phyloP scores from a whole-genome alignment of 2,113 vertebrate species.

The Mus musculus region DNA sequence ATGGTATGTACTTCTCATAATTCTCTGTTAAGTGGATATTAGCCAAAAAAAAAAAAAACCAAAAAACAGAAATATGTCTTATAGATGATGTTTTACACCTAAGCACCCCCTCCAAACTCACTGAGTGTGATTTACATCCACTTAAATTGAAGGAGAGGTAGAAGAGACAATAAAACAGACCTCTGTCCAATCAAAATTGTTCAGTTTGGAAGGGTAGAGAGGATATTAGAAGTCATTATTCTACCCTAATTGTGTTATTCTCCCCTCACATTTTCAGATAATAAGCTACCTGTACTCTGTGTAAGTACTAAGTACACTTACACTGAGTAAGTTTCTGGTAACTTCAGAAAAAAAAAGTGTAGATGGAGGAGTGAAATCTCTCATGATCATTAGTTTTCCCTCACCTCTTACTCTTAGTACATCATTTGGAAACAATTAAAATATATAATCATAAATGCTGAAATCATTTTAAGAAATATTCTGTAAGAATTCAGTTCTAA shows the following conservation, averaged over 20 bases:
- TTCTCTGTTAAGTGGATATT: too few relatives aligned
- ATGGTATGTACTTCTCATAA: too few relatives aligned
- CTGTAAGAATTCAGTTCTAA: background rate
- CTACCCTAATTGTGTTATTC: background rate
- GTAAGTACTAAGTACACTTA: background rate
- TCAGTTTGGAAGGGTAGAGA: background rate
- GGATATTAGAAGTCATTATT: background rate
- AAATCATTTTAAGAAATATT: background rate
- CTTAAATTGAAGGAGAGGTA: background rate
- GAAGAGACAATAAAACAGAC: background rate
- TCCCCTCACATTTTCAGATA: background rate
- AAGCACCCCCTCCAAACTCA: background rate
- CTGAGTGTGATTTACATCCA: background rate
- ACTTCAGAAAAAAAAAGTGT: background rate
- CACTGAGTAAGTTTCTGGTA: background rate
- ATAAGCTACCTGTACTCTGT: background rate
- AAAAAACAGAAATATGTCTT: background rate
- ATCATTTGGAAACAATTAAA: constrained; percentile 36
- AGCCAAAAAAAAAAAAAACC: too few relatives aligned
- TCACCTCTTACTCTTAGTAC: background rate
- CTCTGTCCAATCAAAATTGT: background rate
- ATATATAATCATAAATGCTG: background rate
- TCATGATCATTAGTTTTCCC: background rate
- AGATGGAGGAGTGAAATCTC: background rate
- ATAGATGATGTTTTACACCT: background rate